Conservation (phyloP, 2,888 invertebrate species). For the Nemotelus nigrinus region DNA sequence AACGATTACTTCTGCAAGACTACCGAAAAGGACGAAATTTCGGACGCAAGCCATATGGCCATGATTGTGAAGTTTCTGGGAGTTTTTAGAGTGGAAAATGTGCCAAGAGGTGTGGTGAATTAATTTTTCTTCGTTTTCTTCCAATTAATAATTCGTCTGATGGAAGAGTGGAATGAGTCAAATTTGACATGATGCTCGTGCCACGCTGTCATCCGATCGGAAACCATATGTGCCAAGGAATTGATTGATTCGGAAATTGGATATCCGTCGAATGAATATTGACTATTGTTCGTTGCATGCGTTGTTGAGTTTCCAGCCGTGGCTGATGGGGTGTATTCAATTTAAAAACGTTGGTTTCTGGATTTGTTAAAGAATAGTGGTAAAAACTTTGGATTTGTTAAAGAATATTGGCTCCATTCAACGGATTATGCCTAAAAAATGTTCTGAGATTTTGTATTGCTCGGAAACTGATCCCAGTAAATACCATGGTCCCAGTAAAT, state of each 20-base stretch:
- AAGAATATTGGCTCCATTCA: too few species aligned
- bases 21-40: not conserved
- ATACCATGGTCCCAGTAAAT: too few species aligned
- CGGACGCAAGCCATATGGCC: conserved; percentile 25
- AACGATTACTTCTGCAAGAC: conserved; percentile 39
- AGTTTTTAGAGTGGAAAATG: conserved; percentile 37
- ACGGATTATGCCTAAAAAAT: too few species aligned
- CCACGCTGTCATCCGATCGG: not conserved
- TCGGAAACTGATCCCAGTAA: too few species aligned
- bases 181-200: conserved; percentile 38
- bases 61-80: conserved; percentile 28
- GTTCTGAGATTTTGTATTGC: too few species aligned
- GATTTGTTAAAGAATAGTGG: too few species aligned
- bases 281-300: too few species aligned
- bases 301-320: too few species aligned
- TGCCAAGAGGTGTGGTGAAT: conserved; percentile 46
- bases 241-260: conserved; percentile 37
- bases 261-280: not conserved
- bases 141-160: conserved; percentile 32
- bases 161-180: not conserved
- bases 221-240: conserved; percentile 19
- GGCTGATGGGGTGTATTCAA: too few species aligned
- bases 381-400: too few species aligned
- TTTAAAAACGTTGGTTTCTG: too few species aligned
- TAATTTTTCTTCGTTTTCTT: conserved; percentile 46